phyloP scores from a whole-genome alignment of 2,888 invertebrate species.

The Diarsia mendica region DNA sequence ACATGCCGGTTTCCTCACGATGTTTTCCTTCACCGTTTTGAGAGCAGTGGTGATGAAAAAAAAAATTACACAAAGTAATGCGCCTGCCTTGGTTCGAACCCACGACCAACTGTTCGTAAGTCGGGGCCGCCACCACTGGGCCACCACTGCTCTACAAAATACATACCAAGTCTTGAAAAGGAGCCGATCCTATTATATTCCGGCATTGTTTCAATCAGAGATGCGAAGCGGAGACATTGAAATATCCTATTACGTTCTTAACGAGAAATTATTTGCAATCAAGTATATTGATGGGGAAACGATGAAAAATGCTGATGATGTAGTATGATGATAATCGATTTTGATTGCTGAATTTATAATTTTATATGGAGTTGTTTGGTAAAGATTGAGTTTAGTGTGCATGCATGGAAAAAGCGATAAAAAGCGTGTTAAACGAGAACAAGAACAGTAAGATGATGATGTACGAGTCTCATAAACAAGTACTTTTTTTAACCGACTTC shows the following conservation, averaged over 20 bases:
- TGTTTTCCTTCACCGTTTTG: too few relatives aligned
- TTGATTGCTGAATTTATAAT: conserved; percentile 10
- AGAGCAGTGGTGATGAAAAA: too few relatives aligned
- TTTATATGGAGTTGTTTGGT: background rate
- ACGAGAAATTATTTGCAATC: conserved; percentile 55
- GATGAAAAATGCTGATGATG: conserved; percentile 44
- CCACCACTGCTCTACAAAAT: too few relatives aligned
- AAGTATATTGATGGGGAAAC: conserved; percentile 46
- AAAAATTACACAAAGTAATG: too few relatives aligned
- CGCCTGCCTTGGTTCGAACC: too few relatives aligned
- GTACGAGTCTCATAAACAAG: background rate
- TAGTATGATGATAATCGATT: conserved; percentile 20
- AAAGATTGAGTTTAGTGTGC: background rate
- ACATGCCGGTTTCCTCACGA: too few relatives aligned
- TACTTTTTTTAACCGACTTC: too few relatives aligned
- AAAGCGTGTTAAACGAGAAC: background rate
- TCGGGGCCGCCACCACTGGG: too few relatives aligned
- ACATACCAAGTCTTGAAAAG: conserved; percentile 53
- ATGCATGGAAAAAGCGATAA: background rate
- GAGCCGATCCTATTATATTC: conserved; percentile 66
- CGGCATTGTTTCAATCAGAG: conserved; percentile 69
- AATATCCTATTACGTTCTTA: conserved; percentile 61
- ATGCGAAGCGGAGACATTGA: conserved; percentile 59
- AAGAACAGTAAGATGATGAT: background rate
- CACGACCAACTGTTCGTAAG: too few relatives aligned